Evolutionary conservation across 2,888 invertebrate genomes (phyloP).

Genomic region (Nudaria mundana): DNA sequence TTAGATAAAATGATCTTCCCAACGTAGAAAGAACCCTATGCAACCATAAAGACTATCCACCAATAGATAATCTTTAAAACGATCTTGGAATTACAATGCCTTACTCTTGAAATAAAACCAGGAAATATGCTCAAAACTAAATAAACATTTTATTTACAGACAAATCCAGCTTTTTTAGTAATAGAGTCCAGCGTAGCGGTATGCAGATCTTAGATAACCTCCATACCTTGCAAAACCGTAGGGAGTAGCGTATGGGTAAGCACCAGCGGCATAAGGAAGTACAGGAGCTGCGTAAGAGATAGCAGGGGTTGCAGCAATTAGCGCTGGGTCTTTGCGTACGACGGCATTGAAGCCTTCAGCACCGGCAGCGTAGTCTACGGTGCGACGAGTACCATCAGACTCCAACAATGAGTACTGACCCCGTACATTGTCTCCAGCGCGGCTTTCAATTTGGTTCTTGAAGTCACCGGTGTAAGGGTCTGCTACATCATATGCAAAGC

Average conservation of each 20-base stretch:
- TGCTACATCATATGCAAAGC: constrained; percentile 75
- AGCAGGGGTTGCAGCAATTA: constrained; percentile 40
- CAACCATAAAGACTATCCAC: too few species aligned
- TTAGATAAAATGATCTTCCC: too few species aligned
- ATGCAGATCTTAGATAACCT: constrained; percentile 23
- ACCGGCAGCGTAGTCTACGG: constrained; percentile 78
- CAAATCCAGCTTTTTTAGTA: constrained; percentile 18
- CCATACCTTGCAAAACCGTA: constrained; percentile 5
- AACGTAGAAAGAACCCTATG: too few species aligned
- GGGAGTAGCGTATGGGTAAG: constrained; percentile 30
- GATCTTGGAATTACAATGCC: too few species aligned
- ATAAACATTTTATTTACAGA: constrained; percentile 28
- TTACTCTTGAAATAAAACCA: constrained; percentile 2
- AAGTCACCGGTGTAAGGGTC: constrained; percentile 76
- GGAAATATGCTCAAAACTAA: constrained; percentile 7
- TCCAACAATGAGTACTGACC: constrained; percentile 64
- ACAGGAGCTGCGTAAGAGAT: constrained; percentile 20
- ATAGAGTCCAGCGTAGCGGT: constrained; percentile 28
- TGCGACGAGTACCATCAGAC: constrained; percentile 74
- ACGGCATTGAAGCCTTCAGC: constrained; percentile 78
- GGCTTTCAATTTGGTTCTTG: constrained; percentile 66
- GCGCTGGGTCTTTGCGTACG: constrained; percentile 67
- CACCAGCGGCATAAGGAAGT: constrained; percentile 20
- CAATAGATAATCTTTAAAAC: too few species aligned
- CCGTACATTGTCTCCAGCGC: constrained; percentile 40